Conservation (phyloP, 2,888 invertebrate species). For the Drosophila antonietae region DNA sequence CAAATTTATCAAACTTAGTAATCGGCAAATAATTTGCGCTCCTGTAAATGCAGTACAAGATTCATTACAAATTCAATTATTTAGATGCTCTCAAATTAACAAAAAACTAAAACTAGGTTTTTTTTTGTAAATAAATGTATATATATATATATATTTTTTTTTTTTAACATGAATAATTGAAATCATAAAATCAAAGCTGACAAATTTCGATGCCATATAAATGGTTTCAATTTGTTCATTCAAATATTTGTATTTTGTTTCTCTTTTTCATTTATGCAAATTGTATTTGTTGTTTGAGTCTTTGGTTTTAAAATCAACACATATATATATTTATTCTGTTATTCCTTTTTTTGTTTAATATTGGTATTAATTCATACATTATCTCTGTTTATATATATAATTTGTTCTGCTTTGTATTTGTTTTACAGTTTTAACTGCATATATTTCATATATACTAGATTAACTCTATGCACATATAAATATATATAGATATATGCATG, state of each 20-base stretch:
- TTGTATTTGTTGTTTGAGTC: constrained; percentile 68
- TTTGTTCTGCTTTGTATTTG: constrained; percentile 44
- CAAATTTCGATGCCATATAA: constrained; percentile 50
- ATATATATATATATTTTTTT: not conserved
- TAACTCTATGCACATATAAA: constrained; percentile 37
- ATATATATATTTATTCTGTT: constrained; percentile 40
- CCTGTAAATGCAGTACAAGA: constrained; percentile 58
- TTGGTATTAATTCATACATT: constrained; percentile 47
- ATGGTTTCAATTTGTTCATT: constrained; percentile 35
- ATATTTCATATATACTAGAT: constrained; percentile 43
- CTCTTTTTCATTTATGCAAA: constrained; percentile 34
- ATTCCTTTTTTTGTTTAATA: constrained; percentile 40
- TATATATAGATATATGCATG: constrained; percentile 22
- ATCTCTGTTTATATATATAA: constrained; percentile 34
- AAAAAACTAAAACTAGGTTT: constrained; percentile 22
- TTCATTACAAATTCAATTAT: constrained; percentile 34
- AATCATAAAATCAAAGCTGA: constrained; percentile 48
- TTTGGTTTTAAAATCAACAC: constrained; percentile 76
- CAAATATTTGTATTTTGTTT: constrained; percentile 35
- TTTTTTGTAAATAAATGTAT: constrained; percentile 22
- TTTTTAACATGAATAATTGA: constrained; percentile 19
- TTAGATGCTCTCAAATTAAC: constrained; percentile 43
- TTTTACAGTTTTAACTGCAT: constrained; percentile 41
- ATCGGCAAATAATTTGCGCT: constrained; percentile 50
- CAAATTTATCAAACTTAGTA: constrained; percentile 60